Percentiles rank a stretch among this genome's conserved stretches.
Conservation (phyloP, 2,113 vertebrate genomes). For the Baryphthengus martii region DNA sequence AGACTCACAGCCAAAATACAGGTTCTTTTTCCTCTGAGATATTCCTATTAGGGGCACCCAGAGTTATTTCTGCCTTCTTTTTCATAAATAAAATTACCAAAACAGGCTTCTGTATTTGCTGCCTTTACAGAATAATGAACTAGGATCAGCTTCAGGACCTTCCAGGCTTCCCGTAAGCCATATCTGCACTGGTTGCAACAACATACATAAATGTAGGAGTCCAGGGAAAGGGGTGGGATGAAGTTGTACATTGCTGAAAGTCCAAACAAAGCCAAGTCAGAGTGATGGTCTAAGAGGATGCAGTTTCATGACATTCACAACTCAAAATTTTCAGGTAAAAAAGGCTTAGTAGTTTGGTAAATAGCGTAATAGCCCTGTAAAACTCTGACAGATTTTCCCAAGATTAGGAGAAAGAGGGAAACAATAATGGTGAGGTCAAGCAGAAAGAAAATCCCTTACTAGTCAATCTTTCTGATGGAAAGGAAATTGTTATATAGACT, state of each 20-base stretch:
- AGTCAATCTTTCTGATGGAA: slow-evolving; percentile 4
- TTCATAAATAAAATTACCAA: background rate
- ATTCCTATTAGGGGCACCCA: background rate
- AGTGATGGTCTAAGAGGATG: background rate
- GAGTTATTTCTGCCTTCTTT: background rate
- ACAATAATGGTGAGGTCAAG: background rate
- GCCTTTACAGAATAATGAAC: background rate
- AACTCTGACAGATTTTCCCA: background rate
- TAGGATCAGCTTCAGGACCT: background rate
- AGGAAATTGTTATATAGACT: background rate
- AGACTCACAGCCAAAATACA: background rate
- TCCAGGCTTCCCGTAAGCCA: background rate
- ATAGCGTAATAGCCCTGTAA: background rate
- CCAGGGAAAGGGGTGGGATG: background rate
- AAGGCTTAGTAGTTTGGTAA: background rate
- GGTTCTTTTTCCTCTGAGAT: background rate
- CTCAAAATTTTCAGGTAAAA: background rate
- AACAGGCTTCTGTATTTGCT: background rate
- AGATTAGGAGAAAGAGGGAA: background rate
- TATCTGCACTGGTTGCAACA: background rate
- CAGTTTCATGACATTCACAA: background rate
- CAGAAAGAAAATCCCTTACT: background rate
- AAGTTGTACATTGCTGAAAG: background rate
- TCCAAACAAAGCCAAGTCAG: background rate
- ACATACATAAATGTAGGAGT: background rate